Base-by-base conservation (phyloP, 2,888 invertebrate species). In the Athrips mouffetella region DNA sequence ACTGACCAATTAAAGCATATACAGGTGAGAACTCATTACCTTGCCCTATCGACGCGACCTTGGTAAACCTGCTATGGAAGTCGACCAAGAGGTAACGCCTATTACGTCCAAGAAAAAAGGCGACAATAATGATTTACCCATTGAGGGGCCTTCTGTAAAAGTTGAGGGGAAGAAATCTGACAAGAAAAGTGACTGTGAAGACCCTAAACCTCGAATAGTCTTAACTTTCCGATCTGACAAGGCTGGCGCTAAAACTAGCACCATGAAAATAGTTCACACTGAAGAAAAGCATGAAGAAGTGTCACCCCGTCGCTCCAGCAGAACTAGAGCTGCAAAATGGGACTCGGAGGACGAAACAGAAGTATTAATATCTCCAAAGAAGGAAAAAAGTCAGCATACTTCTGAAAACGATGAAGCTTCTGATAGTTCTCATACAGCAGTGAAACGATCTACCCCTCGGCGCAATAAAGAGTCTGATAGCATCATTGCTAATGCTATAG, bases 401-500 rank as follows among this genome's bases (percentile, higher is more conserved):
- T 82, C 83, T 1, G 85, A 89, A 48, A 81, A 80, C 48, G 86
- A 86, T 39, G 86, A 80, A 41, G 60, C 60, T 1, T 80, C 78
- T 0, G 83, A 83, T 27, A 73, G 68, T 50, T 72, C 78, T 0
- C 70, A 65, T 33, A 66, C 82, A 18, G 77, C 89, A 8, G 79
- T 90, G 0, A 94, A 93, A 70, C 87, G 93, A 15, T 91, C 92
- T 0, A 90, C 91, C 0, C 88, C 92, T 45, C 87, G 92, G 29
- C 81, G 91, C 40, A 91, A 91, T 57, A 92, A 91, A 65, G 92
- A 92, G 59, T 89, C 20, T 35, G 90, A 91, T 53, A 92, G 92
- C 42, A 90, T 93, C 23, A 73, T 94, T 16, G 92, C 93, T 53
- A 91, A 90, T 73, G 93, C 93, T 7, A 93, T 93, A 61, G 93